Evolutionary conservation across 2,888 invertebrate species (phyloP).

Genomic region (Watsonalla binaria): DNA sequence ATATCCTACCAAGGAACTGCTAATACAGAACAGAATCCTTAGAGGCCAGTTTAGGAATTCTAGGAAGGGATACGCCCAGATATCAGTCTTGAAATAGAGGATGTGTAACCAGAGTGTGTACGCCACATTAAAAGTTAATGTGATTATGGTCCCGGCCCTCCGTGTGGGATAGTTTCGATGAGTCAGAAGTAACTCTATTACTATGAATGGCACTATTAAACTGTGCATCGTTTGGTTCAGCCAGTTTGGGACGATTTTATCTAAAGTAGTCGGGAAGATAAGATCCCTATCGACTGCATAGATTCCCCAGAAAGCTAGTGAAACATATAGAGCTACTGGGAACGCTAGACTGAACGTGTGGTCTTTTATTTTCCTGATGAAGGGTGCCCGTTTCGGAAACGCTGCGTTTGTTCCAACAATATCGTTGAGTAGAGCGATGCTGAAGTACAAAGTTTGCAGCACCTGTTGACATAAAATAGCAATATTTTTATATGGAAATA

Average conservation of each 20-base stretch:
- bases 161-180: conserved; percentile 86
- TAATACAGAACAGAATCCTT: conserved; percentile 83
- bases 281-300: conserved; percentile 91
- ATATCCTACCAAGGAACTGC: conserved; percentile 76
- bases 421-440: conserved; percentile 85
- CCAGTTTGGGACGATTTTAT: conserved; percentile 90
- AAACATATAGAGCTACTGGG: conserved; percentile 88
- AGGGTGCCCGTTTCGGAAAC: conserved; percentile 75
- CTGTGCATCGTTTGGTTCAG: conserved; percentile 94
- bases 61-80: conserved; percentile 95
- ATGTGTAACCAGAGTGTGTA: conserved; percentile 87
- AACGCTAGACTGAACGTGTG: conserved; percentile 83
- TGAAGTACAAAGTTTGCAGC: conserved; percentile 86
- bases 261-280: conserved; percentile 90
- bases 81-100: conserved; percentile 82
- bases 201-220: conserved; percentile 85
- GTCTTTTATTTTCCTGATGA: conserved; percentile 83
- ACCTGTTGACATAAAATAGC: conserved; percentile 71
- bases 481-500: background rate
- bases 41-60: conserved; percentile 83
- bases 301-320: conserved; percentile 91
- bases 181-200: conserved; percentile 84
- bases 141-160: conserved; percentile 77
- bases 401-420: conserved; percentile 83
- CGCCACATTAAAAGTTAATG: conserved; percentile 76